These are phyloP conservation scores for Rhopalosiphum padi DNA, from an alignment of 1,140 invertebrate species.

Conservation along the genomic window DNA sequence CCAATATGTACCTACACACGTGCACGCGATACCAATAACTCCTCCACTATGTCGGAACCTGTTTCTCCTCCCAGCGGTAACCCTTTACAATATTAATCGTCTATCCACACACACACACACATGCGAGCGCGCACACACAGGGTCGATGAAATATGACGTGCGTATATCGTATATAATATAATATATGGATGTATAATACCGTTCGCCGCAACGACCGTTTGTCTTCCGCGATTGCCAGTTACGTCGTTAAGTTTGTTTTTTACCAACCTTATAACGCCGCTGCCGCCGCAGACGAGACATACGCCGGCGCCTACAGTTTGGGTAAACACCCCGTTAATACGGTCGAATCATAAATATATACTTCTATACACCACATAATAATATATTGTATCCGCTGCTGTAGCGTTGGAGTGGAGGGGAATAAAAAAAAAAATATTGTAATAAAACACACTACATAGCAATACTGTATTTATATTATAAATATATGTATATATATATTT, in stretches of 20 bases:
- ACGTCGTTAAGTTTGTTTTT: constrained; percentile 36
- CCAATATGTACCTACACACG: background rate
- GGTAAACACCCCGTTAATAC: constrained; percentile 40
- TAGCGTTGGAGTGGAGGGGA: background rate
- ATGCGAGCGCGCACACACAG: background rate
- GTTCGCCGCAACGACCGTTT: constrained; percentile 12
- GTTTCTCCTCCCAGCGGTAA: constrained; percentile 28
- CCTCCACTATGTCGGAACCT: constrained; percentile 2
- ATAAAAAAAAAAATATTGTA: constrained; percentile 13
- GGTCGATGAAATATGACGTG: constrained; percentile 34
- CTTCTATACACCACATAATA: background rate
- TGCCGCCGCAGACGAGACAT: background rate
- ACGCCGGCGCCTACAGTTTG: constrained; percentile 5
- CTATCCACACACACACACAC: background rate
- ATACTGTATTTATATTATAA: too few relatives aligned
- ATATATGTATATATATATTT: background rate
- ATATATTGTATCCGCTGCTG: background rate
- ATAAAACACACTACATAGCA: constrained; percentile 27
- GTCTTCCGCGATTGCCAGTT: constrained; percentile 40
- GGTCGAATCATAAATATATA: constrained; percentile 21
- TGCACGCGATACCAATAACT: background rate
- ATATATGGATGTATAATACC: background rate
- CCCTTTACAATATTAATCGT: constrained; percentile 35
- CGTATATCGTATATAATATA: background rate
- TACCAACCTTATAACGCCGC: background rate